These are phyloP conservation scores for Oreochromis niloticus DNA, from an alignment of 2,113 vertebrate genomes.

Conservation along the genomic window DNA sequence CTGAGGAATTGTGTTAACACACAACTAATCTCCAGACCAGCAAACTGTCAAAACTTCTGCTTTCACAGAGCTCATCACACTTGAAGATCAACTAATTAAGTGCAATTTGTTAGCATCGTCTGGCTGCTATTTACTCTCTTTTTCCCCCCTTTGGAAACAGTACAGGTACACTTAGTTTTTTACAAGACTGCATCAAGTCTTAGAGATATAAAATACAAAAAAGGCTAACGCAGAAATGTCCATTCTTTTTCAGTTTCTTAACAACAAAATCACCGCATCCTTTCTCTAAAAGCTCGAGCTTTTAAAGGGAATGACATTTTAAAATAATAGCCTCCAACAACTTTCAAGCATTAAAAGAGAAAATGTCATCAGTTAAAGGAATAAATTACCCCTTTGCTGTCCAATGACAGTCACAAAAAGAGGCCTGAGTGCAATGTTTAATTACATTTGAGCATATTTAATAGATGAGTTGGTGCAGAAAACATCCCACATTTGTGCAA, in stretches of 20 bases:
- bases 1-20: neutral
- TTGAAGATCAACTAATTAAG: neutral
- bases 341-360: neutral
- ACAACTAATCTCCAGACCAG: neutral
- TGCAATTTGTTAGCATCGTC: neutral
- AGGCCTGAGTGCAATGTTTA: neutral
- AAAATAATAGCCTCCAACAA: neutral
- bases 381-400: neutral
- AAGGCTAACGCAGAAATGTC: rapidly evolving
- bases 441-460: neutral
- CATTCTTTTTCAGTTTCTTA: neutral
- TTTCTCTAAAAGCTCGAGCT: neutral
- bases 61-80: neutral
- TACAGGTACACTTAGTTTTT: neutral
- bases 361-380: neutral
- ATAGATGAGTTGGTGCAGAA: neutral
- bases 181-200: neutral
- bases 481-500: neutral
- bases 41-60: rapidly evolving
- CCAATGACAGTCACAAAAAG: neutral
- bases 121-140: neutral
- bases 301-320: neutral
- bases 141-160: neutral
- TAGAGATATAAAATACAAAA: rapidly evolving
- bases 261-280: neutral